Evolutionary conservation across 2,113 vertebrate species (phyloP).

Genomic region (Sinocyclocheilus grahami): DNA sequence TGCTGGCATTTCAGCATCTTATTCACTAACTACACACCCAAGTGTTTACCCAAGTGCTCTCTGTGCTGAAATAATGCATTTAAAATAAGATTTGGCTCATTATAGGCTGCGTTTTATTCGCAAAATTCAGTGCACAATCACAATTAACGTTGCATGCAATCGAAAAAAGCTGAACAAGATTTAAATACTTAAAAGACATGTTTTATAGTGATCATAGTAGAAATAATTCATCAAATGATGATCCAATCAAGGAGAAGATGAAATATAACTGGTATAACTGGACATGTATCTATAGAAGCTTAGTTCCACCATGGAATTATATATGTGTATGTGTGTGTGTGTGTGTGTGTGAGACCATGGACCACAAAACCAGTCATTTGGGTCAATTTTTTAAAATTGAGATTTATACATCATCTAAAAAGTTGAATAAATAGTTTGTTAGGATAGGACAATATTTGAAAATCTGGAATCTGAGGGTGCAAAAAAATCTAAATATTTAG

Average conservation of each 20-base stretch:
- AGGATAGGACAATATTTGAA: too few species aligned
- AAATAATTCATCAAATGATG: background rate
- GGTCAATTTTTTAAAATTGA: too few species aligned
- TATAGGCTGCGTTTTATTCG: background rate
- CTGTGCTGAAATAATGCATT: background rate
- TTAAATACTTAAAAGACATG: background rate
- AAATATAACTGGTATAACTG: too few species aligned
- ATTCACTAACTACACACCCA: conserved; percentile 21
- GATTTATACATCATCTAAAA: too few species aligned
- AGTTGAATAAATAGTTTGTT: too few species aligned
- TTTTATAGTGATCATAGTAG: background rate
- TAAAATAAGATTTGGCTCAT: background rate
- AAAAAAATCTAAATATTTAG: too few species aligned
- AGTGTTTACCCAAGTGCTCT: background rate
- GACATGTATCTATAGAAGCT: too few species aligned
- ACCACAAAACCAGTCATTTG: too few species aligned
- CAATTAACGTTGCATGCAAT: background rate
- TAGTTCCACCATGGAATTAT: background rate
- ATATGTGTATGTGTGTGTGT: too few species aligned
- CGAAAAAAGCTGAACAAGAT: background rate
- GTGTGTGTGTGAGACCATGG: too few species aligned
- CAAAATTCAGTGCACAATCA: background rate
- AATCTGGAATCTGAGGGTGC: too few species aligned
- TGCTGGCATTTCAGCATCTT: background rate
- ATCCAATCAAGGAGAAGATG: background rate